Evolutionary conservation across 2,113 vertebrate genomes (phyloP), one percentile per base, ranked within the genome.

Genomic region (Smithornis capensis): DNA sequence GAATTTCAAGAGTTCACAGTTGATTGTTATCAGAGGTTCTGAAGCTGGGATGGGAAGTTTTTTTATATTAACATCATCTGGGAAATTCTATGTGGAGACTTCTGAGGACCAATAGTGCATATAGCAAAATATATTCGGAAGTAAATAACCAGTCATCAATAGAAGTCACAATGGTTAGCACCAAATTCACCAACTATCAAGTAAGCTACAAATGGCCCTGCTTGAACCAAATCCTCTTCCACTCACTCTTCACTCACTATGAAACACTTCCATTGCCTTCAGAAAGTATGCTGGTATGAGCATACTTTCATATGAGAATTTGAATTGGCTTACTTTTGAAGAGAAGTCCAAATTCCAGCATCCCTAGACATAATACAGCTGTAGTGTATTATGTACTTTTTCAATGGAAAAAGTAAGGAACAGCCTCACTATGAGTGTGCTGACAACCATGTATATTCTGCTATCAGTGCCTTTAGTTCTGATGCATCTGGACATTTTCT

Each of bases 131-230:
- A 7, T 27, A 35, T 80, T 35, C 77, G n/a, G 24, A 27, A 45
- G 8, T 63, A 74, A 84, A 75, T 9, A 19, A 49, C 1, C 21
- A 50, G 21, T 40, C 28, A 55, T 31, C 67, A 74, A 18, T 5
- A 42, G 9, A 24, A 68, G 2, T 21, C 0, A 0, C 8, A 69
- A 28, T 11, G 3, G 6, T 65, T 80, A 65, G 2, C 45, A 62
- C 9, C n/a, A 69, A 50, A 73, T 65, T 83, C 28, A 23, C 6
- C 18, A 57, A 27, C 35, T 45, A 52, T 8, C 23, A 71, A 38
- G 35, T 17, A 15, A 68, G 6, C 3, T 80, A 29, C 28, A 59
- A 60, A 49, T 17, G 15, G 5, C 28, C 7, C 19, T 71, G 10
- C 31, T 68, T 45, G 31, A 83, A 37, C 14, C 2, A 38, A 55